phyloP scores from a whole-genome alignment of 2,113 vertebrate genomes.

The Sylvietta virens region DNA sequence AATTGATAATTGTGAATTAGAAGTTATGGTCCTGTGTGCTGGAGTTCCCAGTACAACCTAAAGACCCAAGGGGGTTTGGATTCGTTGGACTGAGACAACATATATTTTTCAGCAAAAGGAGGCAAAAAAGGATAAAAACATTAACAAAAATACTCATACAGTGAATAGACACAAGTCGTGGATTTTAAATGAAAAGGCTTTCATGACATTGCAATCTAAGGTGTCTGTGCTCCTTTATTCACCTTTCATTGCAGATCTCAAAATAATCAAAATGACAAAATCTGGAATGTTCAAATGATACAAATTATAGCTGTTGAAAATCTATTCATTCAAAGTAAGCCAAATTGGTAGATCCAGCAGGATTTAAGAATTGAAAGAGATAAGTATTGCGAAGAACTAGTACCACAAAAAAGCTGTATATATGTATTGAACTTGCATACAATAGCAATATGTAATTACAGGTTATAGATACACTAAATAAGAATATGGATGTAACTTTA shows the following conservation, averaged over 20 bases:
- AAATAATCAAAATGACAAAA: not conserved
- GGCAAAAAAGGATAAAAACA: not conserved
- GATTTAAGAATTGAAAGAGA: not conserved
- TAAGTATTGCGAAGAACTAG: not conserved
- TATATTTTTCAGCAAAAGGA: not conserved
- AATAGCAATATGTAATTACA: not conserved
- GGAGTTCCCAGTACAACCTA: not conserved
- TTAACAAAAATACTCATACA: not conserved
- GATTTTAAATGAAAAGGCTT: not conserved
- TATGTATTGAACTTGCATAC: not conserved
- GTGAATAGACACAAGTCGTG: fast-evolving
- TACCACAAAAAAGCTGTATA: not conserved
- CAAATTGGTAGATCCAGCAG: not conserved
- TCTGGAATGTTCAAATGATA: not conserved
- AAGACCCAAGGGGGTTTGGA: not conserved
- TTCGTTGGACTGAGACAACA: not conserved
- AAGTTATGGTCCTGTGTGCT: not conserved
- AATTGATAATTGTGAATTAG: not conserved
- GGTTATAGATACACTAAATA: not conserved
- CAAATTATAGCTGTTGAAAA: not conserved
- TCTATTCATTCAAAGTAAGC: not conserved
- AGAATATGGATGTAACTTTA: not conserved
- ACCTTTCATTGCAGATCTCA: not conserved
- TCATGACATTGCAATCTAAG: not conserved
- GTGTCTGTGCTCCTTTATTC: not conserved